Evolutionary conservation across 1,140 invertebrate species (phyloP).

Genomic region (Ceratitis capitata): DNA sequence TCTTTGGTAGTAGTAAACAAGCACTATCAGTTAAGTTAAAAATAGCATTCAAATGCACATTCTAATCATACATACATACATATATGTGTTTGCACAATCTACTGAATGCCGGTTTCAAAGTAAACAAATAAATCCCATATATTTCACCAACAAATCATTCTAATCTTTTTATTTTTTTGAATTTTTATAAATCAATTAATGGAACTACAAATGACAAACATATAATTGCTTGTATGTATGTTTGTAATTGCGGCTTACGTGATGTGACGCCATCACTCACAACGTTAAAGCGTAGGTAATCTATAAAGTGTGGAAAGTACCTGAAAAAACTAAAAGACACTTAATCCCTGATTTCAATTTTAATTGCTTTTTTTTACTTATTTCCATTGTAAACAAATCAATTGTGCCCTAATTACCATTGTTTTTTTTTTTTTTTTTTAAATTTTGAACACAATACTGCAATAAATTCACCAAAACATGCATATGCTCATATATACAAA

Average conservation of each 20-base stretch:
- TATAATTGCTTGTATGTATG: neutral
- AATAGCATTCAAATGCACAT: neutral
- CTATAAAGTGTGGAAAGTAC: neutral
- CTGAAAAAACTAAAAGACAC: neutral
- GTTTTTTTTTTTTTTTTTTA: too few species aligned
- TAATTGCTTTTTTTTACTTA: neutral
- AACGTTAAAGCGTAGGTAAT: neutral
- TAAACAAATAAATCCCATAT: slow-evolving; percentile 6
- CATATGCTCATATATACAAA: too few species aligned
- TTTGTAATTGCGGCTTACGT: neutral
- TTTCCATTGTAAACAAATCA: neutral
- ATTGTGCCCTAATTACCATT: neutral
- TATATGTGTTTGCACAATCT: too few species aligned
- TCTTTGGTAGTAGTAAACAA: slow-evolving; percentile 6
- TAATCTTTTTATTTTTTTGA: neutral
- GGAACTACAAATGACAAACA: neutral
- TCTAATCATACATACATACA: neutral
- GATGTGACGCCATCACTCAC: neutral
- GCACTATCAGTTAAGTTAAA: neutral
- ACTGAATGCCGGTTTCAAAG: neutral
- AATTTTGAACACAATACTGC: neutral
- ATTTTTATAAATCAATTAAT: neutral
- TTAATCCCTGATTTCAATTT: too few species aligned
- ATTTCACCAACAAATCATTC: neutral
- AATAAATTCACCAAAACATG: too few species aligned